Conservation (phyloP, 2,113 vertebrate genomes). For the Phylloscopus trochilus region DNA sequence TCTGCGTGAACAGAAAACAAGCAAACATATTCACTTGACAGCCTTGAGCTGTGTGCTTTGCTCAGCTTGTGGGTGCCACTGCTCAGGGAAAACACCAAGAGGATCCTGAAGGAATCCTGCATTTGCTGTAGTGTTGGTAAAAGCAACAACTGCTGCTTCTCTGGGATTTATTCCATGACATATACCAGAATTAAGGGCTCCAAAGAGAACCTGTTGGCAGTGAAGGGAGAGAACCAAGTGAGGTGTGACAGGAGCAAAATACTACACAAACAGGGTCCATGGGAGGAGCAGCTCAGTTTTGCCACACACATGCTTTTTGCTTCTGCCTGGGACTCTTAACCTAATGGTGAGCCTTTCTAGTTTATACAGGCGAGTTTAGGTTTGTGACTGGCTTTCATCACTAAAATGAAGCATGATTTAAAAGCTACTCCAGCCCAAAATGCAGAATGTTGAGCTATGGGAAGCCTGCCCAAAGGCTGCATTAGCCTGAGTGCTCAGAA, state of each 20-base stretch:
- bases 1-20: not conserved
- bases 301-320: not conserved
- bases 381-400: slow-evolving; percentile 30
- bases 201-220: not conserved
- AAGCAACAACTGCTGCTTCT: not conserved
- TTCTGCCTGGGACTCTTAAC: not conserved
- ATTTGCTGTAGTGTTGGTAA: not conserved
- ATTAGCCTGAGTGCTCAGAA: not conserved
- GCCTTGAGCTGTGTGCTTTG: not conserved
- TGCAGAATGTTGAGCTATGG: not conserved
- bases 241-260: not conserved
- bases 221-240: not conserved
- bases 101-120: not conserved
- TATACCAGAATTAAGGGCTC: not conserved
- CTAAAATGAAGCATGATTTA: not conserved
- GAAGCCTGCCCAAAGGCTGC: not conserved
- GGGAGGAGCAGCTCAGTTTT: not conserved
- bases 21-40: not conserved
- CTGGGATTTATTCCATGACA: not conserved
- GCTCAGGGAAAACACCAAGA: not conserved
- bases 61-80: not conserved
- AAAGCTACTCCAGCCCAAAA: not conserved
- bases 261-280: not conserved
- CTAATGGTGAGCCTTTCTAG: not conserved
- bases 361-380: not conserved